These are phyloP conservation scores for Chloebia gouldiae DNA, from an alignment of 2,113 vertebrate genomes.

Conservation along the genomic window DNA sequence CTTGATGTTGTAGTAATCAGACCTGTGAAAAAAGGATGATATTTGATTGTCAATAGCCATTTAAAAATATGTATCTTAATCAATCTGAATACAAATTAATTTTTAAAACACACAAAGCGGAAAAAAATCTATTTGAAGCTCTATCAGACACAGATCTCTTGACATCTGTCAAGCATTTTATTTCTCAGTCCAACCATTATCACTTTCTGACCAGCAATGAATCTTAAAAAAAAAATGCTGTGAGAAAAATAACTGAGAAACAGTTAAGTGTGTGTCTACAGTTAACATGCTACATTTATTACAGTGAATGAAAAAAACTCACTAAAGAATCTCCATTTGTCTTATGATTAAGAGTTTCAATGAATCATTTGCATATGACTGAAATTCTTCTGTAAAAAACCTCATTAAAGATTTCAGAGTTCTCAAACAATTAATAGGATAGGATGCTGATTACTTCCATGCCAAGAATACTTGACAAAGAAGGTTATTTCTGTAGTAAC, in stretches of 20 bases:
- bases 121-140: neutral
- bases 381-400: slow-evolving; percentile 9
- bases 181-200: neutral
- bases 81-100: neutral
- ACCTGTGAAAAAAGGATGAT: slow-evolving; percentile 76
- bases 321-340: slow-evolving; percentile 32
- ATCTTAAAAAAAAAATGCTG: slow-evolving; percentile 10
- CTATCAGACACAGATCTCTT: neutral
- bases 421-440: slow-evolving; percentile 66
- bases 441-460: slow-evolving; percentile 61
- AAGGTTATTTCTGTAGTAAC: slow-evolving; percentile 53
- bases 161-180: neutral
- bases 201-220: neutral
- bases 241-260: neutral
- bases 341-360: slow-evolving; percentile 52
- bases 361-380: slow-evolving; percentile 67
- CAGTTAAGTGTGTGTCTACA: neutral
- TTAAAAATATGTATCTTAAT: neutral
- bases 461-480: slow-evolving; percentile 54
- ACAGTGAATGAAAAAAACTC: neutral
- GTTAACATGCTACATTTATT: neutral
- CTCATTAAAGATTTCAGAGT: slow-evolving; percentile 60
- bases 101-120: neutral
- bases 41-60: slow-evolving; percentile 56
- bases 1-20: slow-evolving; percentile 92